These are phyloP conservation scores for Drosophila lacicola DNA, from an alignment of 2,888 invertebrate species.

Conservation along the genomic window DNA sequence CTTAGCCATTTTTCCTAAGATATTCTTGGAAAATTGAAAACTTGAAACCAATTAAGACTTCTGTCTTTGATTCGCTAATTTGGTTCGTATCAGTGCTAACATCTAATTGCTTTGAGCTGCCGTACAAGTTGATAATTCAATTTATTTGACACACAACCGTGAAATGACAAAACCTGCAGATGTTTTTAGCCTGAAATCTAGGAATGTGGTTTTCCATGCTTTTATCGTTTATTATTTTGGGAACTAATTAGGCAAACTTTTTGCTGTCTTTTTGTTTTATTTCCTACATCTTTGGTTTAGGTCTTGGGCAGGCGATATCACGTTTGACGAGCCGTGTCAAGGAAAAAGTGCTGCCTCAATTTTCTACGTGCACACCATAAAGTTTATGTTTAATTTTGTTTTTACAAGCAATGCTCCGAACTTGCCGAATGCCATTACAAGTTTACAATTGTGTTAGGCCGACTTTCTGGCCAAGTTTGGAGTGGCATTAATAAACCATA, in stretches of 20 bases:
- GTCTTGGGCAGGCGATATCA: conserved; percentile 38
- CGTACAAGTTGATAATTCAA: conserved; percentile 65
- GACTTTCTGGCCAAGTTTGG: conserved; percentile 37
- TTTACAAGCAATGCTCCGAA: conserved; percentile 63
- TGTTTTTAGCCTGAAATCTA: conserved; percentile 15
- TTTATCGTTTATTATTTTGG: conserved; percentile 63
- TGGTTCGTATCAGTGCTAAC: conserved; percentile 2
- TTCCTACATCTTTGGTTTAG: conserved; percentile 29
- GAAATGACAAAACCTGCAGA: conserved; percentile 20
- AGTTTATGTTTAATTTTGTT: conserved; percentile 73
- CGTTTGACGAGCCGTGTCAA: conserved; percentile 73
- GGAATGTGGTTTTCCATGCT: conserved; percentile 41
- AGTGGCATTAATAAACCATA: conserved; percentile 73
- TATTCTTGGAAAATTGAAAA: conserved; percentile 7
- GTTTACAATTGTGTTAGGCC: conserved; percentile 74
- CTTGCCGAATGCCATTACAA: conserved; percentile 73
- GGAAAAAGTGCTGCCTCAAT: conserved; percentile 57
- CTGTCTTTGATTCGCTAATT: conserved; percentile 13
- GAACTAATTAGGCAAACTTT: conserved; percentile 74
- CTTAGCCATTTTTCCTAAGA: not conserved
- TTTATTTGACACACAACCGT: conserved; percentile 46
- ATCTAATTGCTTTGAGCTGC: conserved; percentile 20
- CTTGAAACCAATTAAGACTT: conserved; percentile 7
- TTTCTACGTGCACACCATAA: conserved; percentile 75
- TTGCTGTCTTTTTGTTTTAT: conserved; percentile 49